Evolutionary conservation across 2,113 vertebrate species (phyloP).

Genomic region (Rhinogobius similis): DNA sequence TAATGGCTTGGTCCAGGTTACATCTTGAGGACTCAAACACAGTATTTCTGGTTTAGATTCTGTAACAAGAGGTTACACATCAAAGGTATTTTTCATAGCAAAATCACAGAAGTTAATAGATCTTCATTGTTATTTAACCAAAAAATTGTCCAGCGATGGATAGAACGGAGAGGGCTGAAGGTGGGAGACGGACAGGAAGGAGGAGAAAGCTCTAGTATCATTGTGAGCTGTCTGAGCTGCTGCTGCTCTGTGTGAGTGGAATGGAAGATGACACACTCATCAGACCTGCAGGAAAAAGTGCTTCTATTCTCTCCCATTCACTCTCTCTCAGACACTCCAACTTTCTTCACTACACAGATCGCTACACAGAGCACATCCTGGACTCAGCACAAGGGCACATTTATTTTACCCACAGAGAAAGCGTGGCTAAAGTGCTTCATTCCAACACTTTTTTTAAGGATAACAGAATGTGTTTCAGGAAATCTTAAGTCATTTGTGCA

Average conservation of each 20-base stretch:
- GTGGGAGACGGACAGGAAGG: conserved; percentile 42
- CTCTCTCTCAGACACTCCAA: not conserved
- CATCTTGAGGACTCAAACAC: not conserved
- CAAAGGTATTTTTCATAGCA: too few species aligned
- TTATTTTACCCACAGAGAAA: not conserved
- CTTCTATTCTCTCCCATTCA: conserved; percentile 10
- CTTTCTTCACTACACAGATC: not conserved
- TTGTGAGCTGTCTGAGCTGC: conserved; percentile 68
- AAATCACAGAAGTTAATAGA: not conserved
- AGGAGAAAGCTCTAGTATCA: conserved; percentile 58
- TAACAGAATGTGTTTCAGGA: not conserved
- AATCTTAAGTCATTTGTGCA: not conserved
- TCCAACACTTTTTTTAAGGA: not conserved
- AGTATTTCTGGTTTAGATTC: too few species aligned
- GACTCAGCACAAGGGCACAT: not conserved
- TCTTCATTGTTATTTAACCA: conserved; percentile 26
- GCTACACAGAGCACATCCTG: not conserved
- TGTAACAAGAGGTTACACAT: not conserved
- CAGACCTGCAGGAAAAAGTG: conserved; percentile 57
- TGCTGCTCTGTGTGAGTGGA: conserved; percentile 66
- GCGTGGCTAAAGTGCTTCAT: not conserved
- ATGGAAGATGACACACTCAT: conserved; percentile 71
- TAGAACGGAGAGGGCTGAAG: conserved; percentile 2
- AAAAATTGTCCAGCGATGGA: conserved; percentile 11
- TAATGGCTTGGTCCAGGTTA: not conserved